Conservation (phyloP, 2,888 invertebrate species). For the Hypomecis atomaria region DNA sequence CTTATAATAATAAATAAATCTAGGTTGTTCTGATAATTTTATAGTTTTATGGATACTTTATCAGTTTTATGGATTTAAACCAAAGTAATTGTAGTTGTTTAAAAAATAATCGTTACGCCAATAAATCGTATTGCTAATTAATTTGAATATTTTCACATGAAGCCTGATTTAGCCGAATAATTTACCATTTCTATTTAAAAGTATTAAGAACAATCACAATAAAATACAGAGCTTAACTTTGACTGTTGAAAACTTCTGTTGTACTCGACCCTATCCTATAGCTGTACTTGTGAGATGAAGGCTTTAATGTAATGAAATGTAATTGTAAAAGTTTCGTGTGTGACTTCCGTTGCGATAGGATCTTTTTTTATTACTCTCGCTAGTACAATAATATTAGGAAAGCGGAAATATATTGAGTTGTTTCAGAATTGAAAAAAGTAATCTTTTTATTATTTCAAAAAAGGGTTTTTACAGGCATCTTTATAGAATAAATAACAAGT, state of each 20-base stretch:
- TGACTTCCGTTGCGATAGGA: slow-evolving; percentile 29
- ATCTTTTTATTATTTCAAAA: no score
- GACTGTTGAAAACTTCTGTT: slow-evolving; percentile 46
- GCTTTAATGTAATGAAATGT: slow-evolving; percentile 42
- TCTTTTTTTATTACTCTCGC: slow-evolving; percentile 24
- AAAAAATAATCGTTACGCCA: no score
- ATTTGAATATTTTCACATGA: no score
- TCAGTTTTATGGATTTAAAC: no score
- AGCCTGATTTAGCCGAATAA: background rate
- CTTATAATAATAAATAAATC: no score
- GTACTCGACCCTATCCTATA: slow-evolving; percentile 30
- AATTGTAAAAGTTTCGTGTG: slow-evolving; percentile 43
- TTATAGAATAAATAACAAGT: no score
- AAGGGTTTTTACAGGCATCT: no score
- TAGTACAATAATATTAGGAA: background rate
- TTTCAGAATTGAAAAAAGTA: no score
- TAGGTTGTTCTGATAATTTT: no score
- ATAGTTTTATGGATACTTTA: no score
- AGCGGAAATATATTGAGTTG: background rate
- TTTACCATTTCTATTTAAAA: slow-evolving; percentile 50
- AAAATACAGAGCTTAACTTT: slow-evolving; percentile 63
- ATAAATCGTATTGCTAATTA: no score
- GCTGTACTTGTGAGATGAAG: slow-evolving; percentile 26
- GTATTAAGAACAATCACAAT: slow-evolving; percentile 71
- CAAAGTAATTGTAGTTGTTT: no score